These are phyloP conservation scores for Misgurnus mizolepis DNA, from an alignment of 2,113 vertebrate genomes.

Conservation along the genomic window DNA sequence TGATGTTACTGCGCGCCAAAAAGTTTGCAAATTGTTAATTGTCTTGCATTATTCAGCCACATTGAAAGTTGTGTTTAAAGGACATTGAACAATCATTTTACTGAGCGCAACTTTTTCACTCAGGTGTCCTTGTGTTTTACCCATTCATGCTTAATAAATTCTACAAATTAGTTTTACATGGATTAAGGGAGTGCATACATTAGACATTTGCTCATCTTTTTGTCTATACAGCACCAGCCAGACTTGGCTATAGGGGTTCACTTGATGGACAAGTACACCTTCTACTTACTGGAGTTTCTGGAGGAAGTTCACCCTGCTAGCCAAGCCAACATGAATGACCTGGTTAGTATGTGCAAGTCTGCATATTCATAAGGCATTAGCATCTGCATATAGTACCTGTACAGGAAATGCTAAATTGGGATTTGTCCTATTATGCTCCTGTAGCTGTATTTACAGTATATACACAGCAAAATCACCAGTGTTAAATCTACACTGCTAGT, in stretches of 20 bases:
- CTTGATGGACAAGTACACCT: constrained; percentile 97
- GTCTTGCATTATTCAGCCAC: not conserved
- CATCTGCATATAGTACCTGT: too few relatives aligned
- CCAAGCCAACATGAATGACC: constrained; percentile 93
- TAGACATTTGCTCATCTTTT: not conserved
- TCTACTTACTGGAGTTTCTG: constrained; percentile 95
- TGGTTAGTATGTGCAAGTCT: constrained; percentile 71
- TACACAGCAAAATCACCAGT: too few relatives aligned
- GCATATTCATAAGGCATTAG: too few relatives aligned
- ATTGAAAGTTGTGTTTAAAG: too few relatives aligned
- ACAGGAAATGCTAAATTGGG: too few relatives aligned
- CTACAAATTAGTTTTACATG: not conserved
- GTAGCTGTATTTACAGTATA: too few relatives aligned
- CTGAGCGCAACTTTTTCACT: too few relatives aligned
- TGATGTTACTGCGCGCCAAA: too few relatives aligned
- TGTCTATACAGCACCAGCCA: constrained; percentile 88
- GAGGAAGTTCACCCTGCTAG: constrained; percentile 97
- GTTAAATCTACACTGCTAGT: too few relatives aligned
- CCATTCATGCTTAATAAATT: not conserved
- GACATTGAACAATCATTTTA: too few relatives aligned
- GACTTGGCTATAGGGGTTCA: constrained; percentile 95
- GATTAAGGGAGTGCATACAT: not conserved
- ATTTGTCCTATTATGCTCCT: too few relatives aligned
- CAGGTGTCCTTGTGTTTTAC: too few relatives aligned
- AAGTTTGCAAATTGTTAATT: not conserved